phyloP scores from a whole-genome alignment of 2,888 invertebrate species.

The Andrena camellia region DNA sequence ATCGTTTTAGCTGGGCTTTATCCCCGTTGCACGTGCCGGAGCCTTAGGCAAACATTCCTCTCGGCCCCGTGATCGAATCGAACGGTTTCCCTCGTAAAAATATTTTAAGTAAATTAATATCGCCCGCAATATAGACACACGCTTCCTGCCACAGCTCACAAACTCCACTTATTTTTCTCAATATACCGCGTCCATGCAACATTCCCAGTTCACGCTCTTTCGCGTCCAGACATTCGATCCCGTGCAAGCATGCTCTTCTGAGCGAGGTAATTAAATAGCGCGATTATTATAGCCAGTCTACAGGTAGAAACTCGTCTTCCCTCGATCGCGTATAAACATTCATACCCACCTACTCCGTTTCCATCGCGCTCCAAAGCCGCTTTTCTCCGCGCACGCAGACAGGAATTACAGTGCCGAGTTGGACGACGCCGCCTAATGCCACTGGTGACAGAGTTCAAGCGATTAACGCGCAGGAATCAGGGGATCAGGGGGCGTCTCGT shows the following conservation, averaged over 20 bases:
- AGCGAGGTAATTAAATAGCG: conserved; percentile 47
- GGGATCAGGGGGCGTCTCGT: conserved; percentile 56
- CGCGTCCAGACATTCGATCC: too few species aligned
- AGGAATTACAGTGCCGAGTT: conserved; percentile 54
- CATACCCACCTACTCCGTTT: neutral
- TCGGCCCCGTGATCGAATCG: too few species aligned
- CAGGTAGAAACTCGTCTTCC: conserved; percentile 45
- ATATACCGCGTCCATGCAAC: too few species aligned
- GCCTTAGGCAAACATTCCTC: too few species aligned
- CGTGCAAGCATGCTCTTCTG: too few species aligned
- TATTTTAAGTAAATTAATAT: conserved; percentile 73
- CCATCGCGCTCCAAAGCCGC: conserved; percentile 43
- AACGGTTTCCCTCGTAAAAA: conserved; percentile 53
- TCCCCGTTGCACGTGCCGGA: too few species aligned
- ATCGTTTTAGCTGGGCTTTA: too few species aligned
- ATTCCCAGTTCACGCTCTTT: too few species aligned
- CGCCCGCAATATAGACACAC: conserved; percentile 4
- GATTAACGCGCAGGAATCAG: conserved; percentile 53
- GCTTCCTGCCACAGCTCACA: too few species aligned
- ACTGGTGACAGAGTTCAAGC: conserved; percentile 56
- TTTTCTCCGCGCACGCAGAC: conserved; percentile 50
- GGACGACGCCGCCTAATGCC: conserved; percentile 46
- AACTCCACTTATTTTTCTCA: too few species aligned
- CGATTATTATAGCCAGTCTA: conserved; percentile 45
- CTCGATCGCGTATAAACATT: conserved; percentile 58